Conservation (phyloP, 2,113 vertebrate species). For the Microtus pennsylvanicus region DNA sequence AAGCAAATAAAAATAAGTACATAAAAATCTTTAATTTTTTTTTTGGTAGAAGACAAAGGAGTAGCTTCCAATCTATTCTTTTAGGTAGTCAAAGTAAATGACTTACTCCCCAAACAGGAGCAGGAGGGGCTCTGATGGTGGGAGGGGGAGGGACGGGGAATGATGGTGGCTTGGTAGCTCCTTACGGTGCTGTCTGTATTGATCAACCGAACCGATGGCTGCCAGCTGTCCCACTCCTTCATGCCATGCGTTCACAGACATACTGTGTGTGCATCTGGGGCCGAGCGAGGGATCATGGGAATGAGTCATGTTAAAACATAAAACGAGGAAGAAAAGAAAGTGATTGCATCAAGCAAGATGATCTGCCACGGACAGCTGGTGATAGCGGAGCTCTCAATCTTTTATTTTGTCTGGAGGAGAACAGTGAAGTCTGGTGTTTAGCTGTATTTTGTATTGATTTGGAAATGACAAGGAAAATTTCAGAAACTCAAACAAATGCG, state of each 20-base stretch:
- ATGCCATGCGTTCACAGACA: constrained; percentile 40
- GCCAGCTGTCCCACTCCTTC: constrained; percentile 40
- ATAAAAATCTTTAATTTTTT: neutral
- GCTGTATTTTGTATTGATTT: constrained; percentile 80
- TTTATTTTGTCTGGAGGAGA: constrained; percentile 73
- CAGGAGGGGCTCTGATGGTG: neutral
- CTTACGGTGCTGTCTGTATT: neutral
- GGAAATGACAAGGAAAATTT: constrained; percentile 77
- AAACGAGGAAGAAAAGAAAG: neutral
- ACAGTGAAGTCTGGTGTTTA: constrained; percentile 77
- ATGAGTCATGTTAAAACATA: neutral
- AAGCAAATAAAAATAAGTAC: neutral
- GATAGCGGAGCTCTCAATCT: constrained; percentile 60
- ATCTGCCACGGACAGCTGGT: constrained; percentile 76
- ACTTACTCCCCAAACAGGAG: neutral
- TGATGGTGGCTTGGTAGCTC: neutral
- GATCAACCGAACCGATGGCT: constrained; percentile 4
- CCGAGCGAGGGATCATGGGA: neutral
- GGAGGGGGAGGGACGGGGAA: rapidly evolving
- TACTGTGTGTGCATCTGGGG: constrained; percentile 70
- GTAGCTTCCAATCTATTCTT: neutral
- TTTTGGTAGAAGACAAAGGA: neutral
- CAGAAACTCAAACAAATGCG: constrained; percentile 70
- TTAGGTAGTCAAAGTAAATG: neutral
- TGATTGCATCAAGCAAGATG: constrained; percentile 63